These are phyloP conservation scores for Tachystola acroxantha DNA, from an alignment of 2,888 invertebrate species.

Conservation along the genomic window DNA sequence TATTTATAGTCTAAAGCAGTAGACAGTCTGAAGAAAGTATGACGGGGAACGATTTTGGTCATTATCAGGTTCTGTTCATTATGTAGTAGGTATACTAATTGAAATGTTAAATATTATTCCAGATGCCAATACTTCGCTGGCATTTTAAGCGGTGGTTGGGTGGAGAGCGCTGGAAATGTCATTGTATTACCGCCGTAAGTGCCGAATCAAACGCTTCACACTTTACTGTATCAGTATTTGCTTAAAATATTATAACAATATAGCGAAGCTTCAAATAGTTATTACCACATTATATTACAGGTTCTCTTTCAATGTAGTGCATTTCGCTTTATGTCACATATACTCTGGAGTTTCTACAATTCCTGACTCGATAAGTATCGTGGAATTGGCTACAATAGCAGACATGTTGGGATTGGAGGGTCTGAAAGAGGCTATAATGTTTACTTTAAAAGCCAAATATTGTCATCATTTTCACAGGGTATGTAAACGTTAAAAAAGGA, in stretches of 20 bases:
- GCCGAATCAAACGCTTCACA: neutral
- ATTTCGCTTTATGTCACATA: slow-evolving; percentile 95
- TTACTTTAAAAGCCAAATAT: slow-evolving; percentile 91
- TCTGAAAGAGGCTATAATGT: slow-evolving; percentile 93
- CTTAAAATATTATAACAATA: too few species aligned
- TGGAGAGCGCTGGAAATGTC: slow-evolving; percentile 87
- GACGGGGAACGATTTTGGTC: too few species aligned
- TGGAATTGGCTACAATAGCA: slow-evolving; percentile 91
- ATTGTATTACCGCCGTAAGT: slow-evolving; percentile 90
- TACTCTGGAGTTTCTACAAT: slow-evolving; percentile 95
- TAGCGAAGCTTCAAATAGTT: too few species aligned
- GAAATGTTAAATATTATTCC: slow-evolving; percentile 24
- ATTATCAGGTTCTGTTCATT: too few species aligned
- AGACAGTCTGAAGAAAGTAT: too few species aligned
- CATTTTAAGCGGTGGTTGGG: slow-evolving; percentile 91
- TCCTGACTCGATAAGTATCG: slow-evolving; percentile 90
- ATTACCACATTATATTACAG: too few species aligned
- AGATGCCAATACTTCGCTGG: slow-evolving; percentile 96
- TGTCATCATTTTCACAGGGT: slow-evolving; percentile 97
- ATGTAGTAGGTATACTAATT: too few species aligned
- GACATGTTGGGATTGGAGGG: slow-evolving; percentile 95
- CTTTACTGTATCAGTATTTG: neutral
- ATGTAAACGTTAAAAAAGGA: too few species aligned
- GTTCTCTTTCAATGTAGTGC: slow-evolving; percentile 90
- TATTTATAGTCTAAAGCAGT: too few species aligned